These are phyloP conservation scores for Morus bassanus DNA, from an alignment of 2,797 vertebrate genomes.

Conservation along the genomic window DNA sequence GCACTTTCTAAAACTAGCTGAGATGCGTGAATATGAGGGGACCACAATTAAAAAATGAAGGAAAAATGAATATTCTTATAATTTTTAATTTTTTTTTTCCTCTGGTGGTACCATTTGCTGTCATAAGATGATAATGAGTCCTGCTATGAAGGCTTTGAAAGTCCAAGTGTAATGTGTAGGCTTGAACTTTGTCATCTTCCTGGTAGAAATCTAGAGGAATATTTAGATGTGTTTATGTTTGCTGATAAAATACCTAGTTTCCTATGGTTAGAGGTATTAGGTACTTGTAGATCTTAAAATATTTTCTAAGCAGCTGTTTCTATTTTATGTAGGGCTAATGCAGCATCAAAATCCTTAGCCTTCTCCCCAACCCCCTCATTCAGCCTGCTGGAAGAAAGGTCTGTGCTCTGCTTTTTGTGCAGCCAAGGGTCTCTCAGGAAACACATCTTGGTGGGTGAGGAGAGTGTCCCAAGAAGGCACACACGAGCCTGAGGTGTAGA, in stretches of 20 bases:
- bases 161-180: neutral
- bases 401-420: neutral
- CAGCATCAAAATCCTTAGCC: accelerated
- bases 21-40: neutral
- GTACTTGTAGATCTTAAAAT: neutral
- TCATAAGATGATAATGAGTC: neutral
- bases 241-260: neutral
- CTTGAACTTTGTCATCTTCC: neutral
- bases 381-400: neutral
- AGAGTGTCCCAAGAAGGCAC: neutral
- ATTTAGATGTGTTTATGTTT: neutral
- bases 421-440: neutral
- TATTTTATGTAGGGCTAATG: neutral
- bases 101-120: neutral
- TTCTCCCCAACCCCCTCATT: neutral
- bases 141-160: neutral
- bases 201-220: neutral
- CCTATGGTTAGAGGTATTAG: neutral
- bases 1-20: neutral
- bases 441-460: neutral
- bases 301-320: neutral
- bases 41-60: neutral
- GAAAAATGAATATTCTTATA: neutral
- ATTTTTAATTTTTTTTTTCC: neutral
- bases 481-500: neutral